Evolutionary conservation across 2,113 vertebrate genomes (phyloP), one percentile per base, ranked within the genome.

Genomic region (Phrynosoma blainvillii): DNA sequence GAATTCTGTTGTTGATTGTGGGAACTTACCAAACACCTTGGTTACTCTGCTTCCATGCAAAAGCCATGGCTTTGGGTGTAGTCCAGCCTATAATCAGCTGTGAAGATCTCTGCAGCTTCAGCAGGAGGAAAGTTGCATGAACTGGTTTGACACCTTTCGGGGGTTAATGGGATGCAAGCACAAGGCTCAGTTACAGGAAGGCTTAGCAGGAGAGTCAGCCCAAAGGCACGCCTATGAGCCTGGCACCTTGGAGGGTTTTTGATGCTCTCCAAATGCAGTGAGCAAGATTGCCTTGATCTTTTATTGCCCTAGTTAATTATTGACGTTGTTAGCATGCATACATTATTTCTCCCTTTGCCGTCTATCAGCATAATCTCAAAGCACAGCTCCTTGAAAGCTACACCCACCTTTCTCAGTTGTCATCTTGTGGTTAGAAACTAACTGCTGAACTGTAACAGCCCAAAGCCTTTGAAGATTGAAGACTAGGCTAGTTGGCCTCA

Each of bases 241-340:
- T 56, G 5, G 3, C 16, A 90, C 82, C 84, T 68, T 79, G 87
- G 90, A 0, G 40, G 79, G 71, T 79, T 91, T 91, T 87, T 92
- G 89, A 77, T 90, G 59, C 79, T 91, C 75, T 18, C 9, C 84
- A 94, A 81, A 89, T 91, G 78, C 47, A 90, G 90, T 78, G 32
- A 76, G 87, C 90, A 66, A 12, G 88, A 21, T 14, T 70, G 36
- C 91, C 90, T 95, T 93, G 89, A 91, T 95, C 89, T 93, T 94
- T 91, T 91, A 95, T 93, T 84, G 90, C 87, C 81, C 87, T 89
- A 87, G 92, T 95, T 92, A 95, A 95, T 93, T 71, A 87, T 90
- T 92, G 89, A 80, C 93, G 89, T 78, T 89, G 84, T 81, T 94
- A 82, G 54, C 84, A 79, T 47, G 16, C 83, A 90, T 77, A 74